phyloP scores from a whole-genome alignment of 2,113 vertebrate genomes.

The Struthidea cinerea region DNA sequence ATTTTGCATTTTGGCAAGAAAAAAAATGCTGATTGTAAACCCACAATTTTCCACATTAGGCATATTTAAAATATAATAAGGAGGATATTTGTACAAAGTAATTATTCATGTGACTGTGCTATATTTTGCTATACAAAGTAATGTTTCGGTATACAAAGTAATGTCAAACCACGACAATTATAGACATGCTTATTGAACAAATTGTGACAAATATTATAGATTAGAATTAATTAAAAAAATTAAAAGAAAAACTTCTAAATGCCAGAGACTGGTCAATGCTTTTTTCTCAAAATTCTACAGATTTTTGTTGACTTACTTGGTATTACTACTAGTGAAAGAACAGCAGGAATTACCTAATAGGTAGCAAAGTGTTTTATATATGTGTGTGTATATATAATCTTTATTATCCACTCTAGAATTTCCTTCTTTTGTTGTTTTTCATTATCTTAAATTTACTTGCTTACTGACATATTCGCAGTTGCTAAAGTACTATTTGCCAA shows the following conservation, averaged over 20 bases:
- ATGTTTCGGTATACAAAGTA: too few relatives aligned
- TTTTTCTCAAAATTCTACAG: not conserved
- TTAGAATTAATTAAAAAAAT: not conserved
- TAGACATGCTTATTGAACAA: not conserved
- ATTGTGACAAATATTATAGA: not conserved
- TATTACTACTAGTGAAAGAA: conserved; percentile 18
- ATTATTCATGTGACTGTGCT: not conserved
- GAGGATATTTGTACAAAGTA: not conserved
- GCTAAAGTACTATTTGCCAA: conserved; percentile 50
- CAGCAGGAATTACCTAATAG: not conserved
- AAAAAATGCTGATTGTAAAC: not conserved
- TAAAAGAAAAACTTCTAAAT: not conserved
- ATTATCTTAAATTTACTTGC: conserved; percentile 39
- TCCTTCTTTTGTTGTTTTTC: conserved; percentile 45
- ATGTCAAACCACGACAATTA: too few relatives aligned
- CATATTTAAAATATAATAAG: not conserved
- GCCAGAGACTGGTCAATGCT: not conserved
- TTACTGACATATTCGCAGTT: conserved; percentile 51
- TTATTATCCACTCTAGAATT: conserved; percentile 41
- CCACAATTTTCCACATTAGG: not conserved
- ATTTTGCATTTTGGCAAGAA: not conserved
- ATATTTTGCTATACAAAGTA: not conserved
- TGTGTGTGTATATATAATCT: not conserved
- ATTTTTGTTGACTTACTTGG: not conserved
- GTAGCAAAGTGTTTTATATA: not conserved